Percentiles rank a stretch among this genome's conserved stretches.
These are phyloP conservation scores for Diabrotica balteata DNA, from an alignment of 2,888 invertebrate species.

Conservation along the genomic window DNA sequence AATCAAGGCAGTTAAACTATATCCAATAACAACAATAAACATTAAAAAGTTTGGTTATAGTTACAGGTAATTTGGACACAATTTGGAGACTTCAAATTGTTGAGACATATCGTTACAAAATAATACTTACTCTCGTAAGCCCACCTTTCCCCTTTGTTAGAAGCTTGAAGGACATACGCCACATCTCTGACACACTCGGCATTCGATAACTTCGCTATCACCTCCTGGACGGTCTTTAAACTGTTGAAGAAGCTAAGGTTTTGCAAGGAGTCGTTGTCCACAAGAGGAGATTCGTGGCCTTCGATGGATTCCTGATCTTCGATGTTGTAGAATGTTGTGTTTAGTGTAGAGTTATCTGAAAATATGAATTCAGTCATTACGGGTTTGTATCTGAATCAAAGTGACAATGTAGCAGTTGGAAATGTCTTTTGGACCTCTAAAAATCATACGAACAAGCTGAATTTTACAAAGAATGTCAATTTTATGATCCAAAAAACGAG, in stretches of 20 bases:
- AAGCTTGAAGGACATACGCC: conserved; percentile 61
- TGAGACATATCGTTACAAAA: not conserved
- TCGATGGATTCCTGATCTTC: conserved; percentile 7
- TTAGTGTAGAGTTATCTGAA: conserved; percentile 2
- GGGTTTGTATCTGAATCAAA: no score
- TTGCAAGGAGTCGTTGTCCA: conserved; percentile 5
- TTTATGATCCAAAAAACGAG: no score
- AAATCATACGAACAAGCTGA: no score
- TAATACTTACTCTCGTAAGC: conserved; percentile 65
- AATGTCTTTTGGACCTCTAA: no score
- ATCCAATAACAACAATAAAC: no score
- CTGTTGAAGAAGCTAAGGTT: conserved; percentile 45
- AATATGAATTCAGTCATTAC: not conserved
- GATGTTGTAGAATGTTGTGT: not conserved
- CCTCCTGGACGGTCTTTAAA: conserved; percentile 61
- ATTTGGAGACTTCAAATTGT: no score
- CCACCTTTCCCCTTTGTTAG: conserved; percentile 64
- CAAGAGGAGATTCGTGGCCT: conserved; percentile 4
- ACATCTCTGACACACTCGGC: conserved; percentile 63
- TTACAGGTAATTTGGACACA: no score
- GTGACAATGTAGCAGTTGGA: no score
- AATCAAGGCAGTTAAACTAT: no score
- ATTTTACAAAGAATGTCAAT: no score
- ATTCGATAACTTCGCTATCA: conserved; percentile 61
- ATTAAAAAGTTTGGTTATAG: no score